phyloP scores from a whole-genome alignment of 2,113 vertebrate species.

The Apus apus region DNA sequence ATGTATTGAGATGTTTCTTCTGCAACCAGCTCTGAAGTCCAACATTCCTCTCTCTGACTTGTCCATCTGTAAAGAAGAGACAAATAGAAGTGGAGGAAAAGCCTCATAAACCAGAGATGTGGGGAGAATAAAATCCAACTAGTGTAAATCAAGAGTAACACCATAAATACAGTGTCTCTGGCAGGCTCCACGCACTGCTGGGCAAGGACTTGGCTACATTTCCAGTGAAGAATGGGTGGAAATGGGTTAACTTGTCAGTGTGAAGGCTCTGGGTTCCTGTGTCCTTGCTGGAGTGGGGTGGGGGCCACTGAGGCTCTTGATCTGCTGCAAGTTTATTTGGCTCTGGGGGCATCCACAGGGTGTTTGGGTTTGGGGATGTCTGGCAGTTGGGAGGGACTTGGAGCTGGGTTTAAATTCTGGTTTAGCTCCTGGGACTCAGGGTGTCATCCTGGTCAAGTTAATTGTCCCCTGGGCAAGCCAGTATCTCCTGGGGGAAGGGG shows the following conservation, averaged over 20 bases:
- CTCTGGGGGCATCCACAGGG: accelerated
- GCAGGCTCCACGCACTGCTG: accelerated
- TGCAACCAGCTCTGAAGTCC: not conserved
- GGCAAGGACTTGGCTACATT: not conserved
- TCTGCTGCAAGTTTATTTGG: accelerated
- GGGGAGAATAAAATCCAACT: not conserved
- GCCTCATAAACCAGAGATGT: not conserved
- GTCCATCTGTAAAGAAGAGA: not conserved
- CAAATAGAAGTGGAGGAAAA: not conserved
- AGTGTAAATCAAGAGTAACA: not conserved
- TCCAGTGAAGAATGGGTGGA: not conserved
- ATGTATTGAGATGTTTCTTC: not conserved
- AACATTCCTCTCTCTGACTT: accelerated
- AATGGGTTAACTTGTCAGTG: not conserved
- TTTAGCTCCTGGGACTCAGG: not conserved
- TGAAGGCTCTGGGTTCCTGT: not conserved
- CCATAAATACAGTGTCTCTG: not conserved
- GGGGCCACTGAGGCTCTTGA: not conserved
- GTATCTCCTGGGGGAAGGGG: not conserved
- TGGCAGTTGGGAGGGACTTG: not conserved
- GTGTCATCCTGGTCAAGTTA: not conserved
- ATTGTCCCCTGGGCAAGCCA: not conserved
- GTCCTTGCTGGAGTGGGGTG: not conserved
- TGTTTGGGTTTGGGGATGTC: not conserved
- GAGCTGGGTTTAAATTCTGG: not conserved